Conservation (phyloP, 2,113 vertebrate genomes). For the Lagopus leucura region DNA sequence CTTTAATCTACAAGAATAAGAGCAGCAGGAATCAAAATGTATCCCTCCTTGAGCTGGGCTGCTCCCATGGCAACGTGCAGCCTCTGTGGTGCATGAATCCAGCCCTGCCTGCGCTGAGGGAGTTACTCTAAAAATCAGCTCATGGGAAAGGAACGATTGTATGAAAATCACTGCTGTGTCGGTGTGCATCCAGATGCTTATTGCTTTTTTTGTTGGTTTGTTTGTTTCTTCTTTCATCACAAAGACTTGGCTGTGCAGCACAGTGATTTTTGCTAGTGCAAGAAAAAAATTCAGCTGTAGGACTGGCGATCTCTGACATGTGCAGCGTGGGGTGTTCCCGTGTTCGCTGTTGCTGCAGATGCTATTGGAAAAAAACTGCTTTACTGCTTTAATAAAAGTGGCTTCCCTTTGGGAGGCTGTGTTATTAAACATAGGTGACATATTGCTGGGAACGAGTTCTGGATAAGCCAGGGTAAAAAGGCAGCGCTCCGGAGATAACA, state of each 20-base stretch:
- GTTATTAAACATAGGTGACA: conserved; percentile 18
- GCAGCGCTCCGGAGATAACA: not conserved
- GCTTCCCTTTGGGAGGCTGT: not conserved
- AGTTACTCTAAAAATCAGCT: not conserved
- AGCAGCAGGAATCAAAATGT: conserved; percentile 32
- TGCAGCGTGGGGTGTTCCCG: not conserved
- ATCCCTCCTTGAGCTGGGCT: not conserved
- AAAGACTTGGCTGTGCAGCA: not conserved
- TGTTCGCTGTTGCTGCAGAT: not conserved
- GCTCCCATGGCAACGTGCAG: conserved; percentile 73
- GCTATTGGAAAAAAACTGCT: not conserved
- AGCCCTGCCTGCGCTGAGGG: not conserved
- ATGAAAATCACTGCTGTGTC: not conserved
- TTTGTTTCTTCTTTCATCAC: not conserved
- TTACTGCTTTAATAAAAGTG: not conserved
- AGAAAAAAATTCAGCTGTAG: not conserved
- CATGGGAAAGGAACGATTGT: not conserved
- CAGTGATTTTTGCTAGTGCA: not conserved
- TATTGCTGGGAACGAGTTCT: conserved; percentile 3
- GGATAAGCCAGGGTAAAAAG: not conserved
- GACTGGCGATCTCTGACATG: not conserved
- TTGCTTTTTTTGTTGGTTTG: not conserved
- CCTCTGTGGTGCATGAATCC: not conserved
- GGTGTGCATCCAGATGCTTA: fast-evolving
- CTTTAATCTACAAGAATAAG: conserved; percentile 44